Evolutionary conservation across 2,888 invertebrate genomes (phyloP).

Genomic region (Apodemia mormo): DNA sequence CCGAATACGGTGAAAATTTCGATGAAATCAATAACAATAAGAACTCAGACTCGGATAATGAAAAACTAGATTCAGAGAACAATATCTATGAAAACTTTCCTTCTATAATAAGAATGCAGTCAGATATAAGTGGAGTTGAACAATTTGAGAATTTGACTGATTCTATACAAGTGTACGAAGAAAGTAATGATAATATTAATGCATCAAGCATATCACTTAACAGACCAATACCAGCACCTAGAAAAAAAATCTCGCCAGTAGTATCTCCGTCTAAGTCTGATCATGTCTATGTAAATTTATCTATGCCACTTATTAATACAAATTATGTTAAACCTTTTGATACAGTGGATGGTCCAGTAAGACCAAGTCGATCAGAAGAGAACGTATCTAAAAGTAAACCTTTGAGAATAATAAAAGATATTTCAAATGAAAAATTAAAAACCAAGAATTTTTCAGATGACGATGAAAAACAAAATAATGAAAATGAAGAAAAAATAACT

Average conservation of each 20-base stretch:
- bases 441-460: constrained; percentile 42
- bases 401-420: constrained; percentile 13
- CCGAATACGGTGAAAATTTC: constrained; percentile 73
- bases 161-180: constrained; percentile 85
- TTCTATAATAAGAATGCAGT: constrained; percentile 56
- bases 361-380: constrained; percentile 64
- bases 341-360: constrained; percentile 61
- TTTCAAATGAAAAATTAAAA: constrained; percentile 32
- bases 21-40: constrained; percentile 72
- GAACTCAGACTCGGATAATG: constrained; percentile 47
- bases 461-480: constrained; percentile 40
- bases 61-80: constrained; percentile 47
- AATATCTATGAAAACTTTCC: constrained; percentile 75
- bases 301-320: constrained; percentile 73
- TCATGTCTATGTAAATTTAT: constrained; percentile 82
- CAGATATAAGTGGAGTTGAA: constrained; percentile 67
- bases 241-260: constrained; percentile 68
- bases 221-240: constrained; percentile 82
- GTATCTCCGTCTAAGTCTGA: constrained; percentile 68
- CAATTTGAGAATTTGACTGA: constrained; percentile 85
- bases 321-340: constrained; percentile 56
- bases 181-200: constrained; percentile 56
- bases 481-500: constrained; percentile 42
- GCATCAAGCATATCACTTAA: constrained; percentile 74
- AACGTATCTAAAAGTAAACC: constrained; percentile 46